phyloP scores from a whole-genome alignment of 1,140 invertebrate species.

The Trypoxylus dichotomus region DNA sequence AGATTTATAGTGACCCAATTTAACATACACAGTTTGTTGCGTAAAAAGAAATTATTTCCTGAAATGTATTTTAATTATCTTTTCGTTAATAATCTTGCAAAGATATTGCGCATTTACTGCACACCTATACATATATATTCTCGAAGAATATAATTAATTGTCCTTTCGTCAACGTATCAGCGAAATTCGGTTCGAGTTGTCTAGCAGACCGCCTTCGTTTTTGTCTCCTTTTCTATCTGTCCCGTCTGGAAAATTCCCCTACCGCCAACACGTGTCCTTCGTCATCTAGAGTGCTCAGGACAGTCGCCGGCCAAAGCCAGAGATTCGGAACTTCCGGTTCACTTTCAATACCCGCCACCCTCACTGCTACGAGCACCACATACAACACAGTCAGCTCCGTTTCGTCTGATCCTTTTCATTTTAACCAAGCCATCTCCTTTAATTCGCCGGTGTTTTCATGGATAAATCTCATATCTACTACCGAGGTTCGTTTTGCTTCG shows the following conservation, averaged over 20 bases:
- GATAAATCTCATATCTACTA: neutral
- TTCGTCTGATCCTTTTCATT: conserved; percentile 13
- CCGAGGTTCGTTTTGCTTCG: neutral
- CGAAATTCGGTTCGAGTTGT: neutral
- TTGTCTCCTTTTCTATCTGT: neutral
- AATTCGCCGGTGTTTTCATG: conserved; percentile 7
- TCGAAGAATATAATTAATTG: too few relatives aligned
- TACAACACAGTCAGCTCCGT: neutral
- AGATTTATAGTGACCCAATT: too few relatives aligned
- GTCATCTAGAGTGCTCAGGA: conserved; percentile 6
- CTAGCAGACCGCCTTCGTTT: neutral
- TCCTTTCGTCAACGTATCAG: too few relatives aligned
- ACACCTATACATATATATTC: neutral
- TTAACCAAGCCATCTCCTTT: conserved; percentile 17
- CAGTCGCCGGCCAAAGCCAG: neutral
- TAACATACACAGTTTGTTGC: too few relatives aligned
- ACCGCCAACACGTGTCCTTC: neutral
- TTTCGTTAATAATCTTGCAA: too few relatives aligned
- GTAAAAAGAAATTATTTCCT: too few relatives aligned
- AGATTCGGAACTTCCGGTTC: conserved; percentile 14
- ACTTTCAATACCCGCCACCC: neutral
- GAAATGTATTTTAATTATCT: too few relatives aligned
- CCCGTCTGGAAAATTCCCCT: neutral
- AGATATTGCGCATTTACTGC: too few relatives aligned
- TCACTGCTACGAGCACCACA: neutral